Percentiles rank a stretch among this genome's conserved stretches.
These are phyloP conservation scores for Oncorhynchus gorbuscha DNA, from an alignment of 2,113 vertebrate genomes.

Conservation along the genomic window DNA sequence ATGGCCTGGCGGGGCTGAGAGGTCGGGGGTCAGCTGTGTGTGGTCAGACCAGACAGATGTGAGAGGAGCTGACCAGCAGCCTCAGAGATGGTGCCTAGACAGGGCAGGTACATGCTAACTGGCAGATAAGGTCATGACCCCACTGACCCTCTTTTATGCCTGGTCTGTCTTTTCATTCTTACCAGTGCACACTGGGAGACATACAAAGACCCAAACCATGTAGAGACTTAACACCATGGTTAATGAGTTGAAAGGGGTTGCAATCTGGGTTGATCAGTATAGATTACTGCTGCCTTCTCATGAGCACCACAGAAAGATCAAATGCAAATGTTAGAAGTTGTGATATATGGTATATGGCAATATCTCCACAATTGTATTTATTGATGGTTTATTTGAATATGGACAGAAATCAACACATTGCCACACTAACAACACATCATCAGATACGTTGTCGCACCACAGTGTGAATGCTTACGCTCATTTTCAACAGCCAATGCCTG, in stretches of 20 bases:
- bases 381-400: too few species aligned
- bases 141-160: slow-evolving; percentile 38
- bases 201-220: not conserved
- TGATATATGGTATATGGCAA: too few species aligned
- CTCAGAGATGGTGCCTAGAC: slow-evolving; percentile 45
- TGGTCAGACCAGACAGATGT: slow-evolving; percentile 13
- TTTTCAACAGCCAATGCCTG: too few species aligned
- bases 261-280: too few species aligned
- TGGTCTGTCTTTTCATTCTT: slow-evolving; percentile 50
- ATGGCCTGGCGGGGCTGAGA: not conserved
- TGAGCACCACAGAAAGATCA: too few species aligned
- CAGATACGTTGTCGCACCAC: too few species aligned
- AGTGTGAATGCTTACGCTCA: too few species aligned
- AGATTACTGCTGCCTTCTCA: too few species aligned
- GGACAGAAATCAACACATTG: too few species aligned
- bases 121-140: slow-evolving; percentile 48
- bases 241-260: not conserved
- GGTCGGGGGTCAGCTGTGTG: slow-evolving; percentile 19
- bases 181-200: slow-evolving; percentile 31
- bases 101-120: slow-evolving; percentile 41
- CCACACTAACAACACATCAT: too few species aligned
- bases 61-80: slow-evolving; percentile 33
- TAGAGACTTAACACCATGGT: not conserved
- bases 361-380: too few species aligned
- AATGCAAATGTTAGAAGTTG: too few species aligned